Conservation (phyloP, 2,797 vertebrate species). For the Momotus momota region DNA sequence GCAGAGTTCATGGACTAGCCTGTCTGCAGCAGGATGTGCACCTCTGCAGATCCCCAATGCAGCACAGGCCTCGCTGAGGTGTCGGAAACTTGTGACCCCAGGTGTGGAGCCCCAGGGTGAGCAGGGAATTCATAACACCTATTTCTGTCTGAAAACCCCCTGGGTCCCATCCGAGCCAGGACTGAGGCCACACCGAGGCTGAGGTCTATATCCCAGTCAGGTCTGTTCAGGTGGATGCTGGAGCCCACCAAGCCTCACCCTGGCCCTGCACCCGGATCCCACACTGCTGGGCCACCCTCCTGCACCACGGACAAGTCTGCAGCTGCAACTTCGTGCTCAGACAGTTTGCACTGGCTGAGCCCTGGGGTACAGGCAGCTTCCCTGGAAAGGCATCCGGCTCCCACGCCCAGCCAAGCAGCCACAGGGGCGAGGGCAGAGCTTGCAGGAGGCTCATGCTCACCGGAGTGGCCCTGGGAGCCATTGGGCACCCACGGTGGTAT, state of each 20-base stretch:
- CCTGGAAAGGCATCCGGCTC: background rate
- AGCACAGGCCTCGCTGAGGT: fast-evolving
- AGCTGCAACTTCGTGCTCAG: background rate
- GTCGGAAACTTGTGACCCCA: background rate
- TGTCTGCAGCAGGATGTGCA: background rate
- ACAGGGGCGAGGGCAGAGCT: background rate
- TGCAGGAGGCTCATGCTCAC: fast-evolving
- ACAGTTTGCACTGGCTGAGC: background rate
- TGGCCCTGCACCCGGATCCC: background rate
- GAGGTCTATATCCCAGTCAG: background rate
- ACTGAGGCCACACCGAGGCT: background rate
- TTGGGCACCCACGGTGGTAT: fast-evolving
- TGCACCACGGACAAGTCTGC: fast-evolving
- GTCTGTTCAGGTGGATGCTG: background rate
- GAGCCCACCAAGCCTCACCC: background rate
- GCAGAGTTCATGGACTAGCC: background rate
- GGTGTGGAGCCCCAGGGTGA: background rate
- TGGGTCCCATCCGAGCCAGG: background rate
- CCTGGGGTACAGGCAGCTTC: background rate
- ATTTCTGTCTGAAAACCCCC: background rate
- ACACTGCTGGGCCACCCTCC: fast-evolving
- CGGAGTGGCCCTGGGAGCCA: background rate
- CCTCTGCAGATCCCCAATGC: background rate
- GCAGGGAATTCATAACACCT: background rate
- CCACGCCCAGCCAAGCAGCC: fast-evolving